phyloP scores from a whole-genome alignment of 2,888 invertebrate genomes.

The Sarcophaga variegata region DNA sequence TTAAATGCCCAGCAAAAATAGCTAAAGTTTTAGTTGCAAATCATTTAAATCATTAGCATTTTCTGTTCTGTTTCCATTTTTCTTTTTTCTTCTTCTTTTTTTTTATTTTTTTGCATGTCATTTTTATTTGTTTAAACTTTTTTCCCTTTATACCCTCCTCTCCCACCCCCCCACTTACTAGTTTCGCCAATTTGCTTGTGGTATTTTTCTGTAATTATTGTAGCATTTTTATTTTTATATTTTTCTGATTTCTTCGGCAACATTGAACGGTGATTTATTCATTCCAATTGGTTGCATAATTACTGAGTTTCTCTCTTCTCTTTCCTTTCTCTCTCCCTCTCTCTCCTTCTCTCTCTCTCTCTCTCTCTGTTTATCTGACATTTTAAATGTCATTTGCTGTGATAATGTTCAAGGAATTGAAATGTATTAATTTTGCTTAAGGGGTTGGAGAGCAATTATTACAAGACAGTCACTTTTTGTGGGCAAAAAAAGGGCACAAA shows the following conservation, averaged over 20 bases:
- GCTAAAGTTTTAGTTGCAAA: neutral
- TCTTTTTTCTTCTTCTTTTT: slow-evolving; percentile 2
- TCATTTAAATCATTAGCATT: slow-evolving; percentile 32
- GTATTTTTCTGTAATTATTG: too few species aligned
- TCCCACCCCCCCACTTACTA: neutral
- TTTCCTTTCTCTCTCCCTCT: too few species aligned
- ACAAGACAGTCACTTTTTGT: too few species aligned
- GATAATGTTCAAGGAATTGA: too few species aligned
- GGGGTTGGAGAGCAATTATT: too few species aligned
- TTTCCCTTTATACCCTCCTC: neutral
- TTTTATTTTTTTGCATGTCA: slow-evolving; percentile 3
- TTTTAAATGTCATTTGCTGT: slow-evolving; percentile 6
- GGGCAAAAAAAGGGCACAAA: too few species aligned
- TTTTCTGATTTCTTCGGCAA: too few species aligned
- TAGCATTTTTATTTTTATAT: too few species aligned
- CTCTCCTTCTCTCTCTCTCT: too few species aligned
- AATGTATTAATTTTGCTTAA: too few species aligned
- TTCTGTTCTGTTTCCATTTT: too few species aligned
- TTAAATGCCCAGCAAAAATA: neutral
- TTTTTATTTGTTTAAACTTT: neutral
- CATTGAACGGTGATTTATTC: slow-evolving; percentile 42
- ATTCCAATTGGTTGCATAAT: slow-evolving; percentile 36
- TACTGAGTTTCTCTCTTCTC: neutral
- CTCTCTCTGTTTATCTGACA: too few species aligned
- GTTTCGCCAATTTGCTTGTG: neutral